Evolutionary conservation across 2,113 vertebrate genomes (phyloP), one percentile per base, ranked within the genome.

Genomic region (Pseudolaguvia tuberculata): DNA sequence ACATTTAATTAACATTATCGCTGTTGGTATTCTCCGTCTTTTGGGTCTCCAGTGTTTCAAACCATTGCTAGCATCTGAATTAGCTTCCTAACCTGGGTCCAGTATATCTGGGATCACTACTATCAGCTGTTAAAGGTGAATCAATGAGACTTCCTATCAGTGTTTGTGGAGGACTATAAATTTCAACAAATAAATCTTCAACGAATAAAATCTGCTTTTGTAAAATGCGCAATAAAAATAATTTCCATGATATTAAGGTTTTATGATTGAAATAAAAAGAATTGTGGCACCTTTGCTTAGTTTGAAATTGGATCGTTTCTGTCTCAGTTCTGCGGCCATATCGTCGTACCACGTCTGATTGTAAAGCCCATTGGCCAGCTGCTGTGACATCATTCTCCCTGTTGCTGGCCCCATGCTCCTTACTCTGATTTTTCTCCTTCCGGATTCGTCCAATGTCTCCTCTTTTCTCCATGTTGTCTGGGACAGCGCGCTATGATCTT

Each of bases 261-360:
- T 2, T 17, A 17, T 27, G 21, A 48, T 18, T 50, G 15, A 48
- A 23, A 56, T 11, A 15, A 47, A 27, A 12, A 12, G 10, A 75
- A 18, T 6, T 39, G 39, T 21, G 47, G 69, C 77, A 91, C 90
- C 91, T 87, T 9, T 55, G 76, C 81, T 88, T 29, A 90, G 78
- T 61, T 65, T 84, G 78, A 82, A 89, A 66, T 83, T 88, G 59
- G 80, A 72, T 1, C 1, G 82, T 58, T 69, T 84, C 35, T 29
- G 72, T 23, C 67, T 1, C 52, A 57, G 48, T 77, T 48, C 14
- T 66, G 62, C 7, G 42, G 11, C 0, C 25, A 8, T 0, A 31
- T 29, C 79, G 23, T 20, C 72, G 15, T 18, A 56, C 25, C 2
- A 59, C 61, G 65, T 35, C 57, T 75, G 61, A 58, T 87, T 86